These are phyloP conservation scores for Camelus dromedarius DNA, from an alignment of 2,113 vertebrate species.

Conservation along the genomic window DNA sequence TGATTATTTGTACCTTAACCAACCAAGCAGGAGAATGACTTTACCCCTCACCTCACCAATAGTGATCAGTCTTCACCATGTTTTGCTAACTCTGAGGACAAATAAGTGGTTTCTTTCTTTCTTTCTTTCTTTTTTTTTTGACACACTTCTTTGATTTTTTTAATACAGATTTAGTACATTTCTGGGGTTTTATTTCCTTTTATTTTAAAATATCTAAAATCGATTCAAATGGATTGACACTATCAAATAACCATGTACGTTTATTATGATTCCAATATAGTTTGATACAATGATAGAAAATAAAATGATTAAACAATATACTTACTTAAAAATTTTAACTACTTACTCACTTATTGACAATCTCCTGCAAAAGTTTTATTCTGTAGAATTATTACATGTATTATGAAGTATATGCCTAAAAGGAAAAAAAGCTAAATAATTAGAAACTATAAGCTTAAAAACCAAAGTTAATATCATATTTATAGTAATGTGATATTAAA, in stretches of 20 bases:
- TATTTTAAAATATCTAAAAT: constrained; percentile 53
- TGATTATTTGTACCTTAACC: not conserved
- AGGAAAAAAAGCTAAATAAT: not conserved
- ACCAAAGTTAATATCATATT: not conserved
- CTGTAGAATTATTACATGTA: not conserved
- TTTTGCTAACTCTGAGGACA: not conserved
- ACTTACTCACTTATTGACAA: not conserved
- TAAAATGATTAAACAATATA: not conserved
- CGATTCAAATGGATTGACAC: not conserved
- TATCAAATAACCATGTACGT: not conserved
- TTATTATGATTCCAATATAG: not conserved
- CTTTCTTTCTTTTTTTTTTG: not conserved
- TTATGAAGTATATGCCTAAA: not conserved
- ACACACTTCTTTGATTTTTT: not conserved
- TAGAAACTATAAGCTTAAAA: constrained; percentile 25
- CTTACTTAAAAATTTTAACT: not conserved
- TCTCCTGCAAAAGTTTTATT: not conserved
- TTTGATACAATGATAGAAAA: constrained; percentile 13
- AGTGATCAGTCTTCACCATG: not conserved
- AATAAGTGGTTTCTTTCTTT: not conserved
- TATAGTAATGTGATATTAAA: not conserved
- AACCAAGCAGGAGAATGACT: not conserved
- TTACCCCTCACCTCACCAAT: accelerated
- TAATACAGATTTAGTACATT: not conserved
- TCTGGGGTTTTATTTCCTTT: not conserved